Conservation (phyloP, 2,113 vertebrate species). For the Theristicus caerulescens region DNA sequence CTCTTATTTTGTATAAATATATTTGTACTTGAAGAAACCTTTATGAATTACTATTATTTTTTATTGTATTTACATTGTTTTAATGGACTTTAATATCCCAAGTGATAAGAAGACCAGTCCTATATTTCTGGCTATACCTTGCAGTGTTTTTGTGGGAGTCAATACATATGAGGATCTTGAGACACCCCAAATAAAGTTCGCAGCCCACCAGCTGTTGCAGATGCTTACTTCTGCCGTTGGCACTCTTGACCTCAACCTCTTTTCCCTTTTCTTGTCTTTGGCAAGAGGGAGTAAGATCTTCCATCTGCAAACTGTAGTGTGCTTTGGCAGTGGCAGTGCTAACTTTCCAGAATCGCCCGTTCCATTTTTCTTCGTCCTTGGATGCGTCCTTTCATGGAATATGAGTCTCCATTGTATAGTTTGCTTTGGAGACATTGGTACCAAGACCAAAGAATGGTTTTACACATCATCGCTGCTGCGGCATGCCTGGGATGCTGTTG, state of each 20-base stretch:
- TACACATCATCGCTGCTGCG: background rate
- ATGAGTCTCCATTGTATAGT: background rate
- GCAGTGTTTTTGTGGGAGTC: background rate
- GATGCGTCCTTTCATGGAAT: background rate
- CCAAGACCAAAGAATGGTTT: background rate
- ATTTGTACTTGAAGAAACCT: background rate
- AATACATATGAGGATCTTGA: background rate
- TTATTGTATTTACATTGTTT: background rate
- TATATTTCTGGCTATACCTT: background rate
- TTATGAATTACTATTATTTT: background rate
- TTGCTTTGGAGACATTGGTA: background rate
- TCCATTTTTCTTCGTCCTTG: background rate
- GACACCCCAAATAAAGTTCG: background rate
- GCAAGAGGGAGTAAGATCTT: fast-evolving
- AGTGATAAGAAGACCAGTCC: background rate
- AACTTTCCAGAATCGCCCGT: background rate
- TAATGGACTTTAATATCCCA: background rate
- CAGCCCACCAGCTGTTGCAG: background rate
- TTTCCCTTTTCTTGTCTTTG: background rate
- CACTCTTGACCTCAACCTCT: background rate
- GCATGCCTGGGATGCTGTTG: background rate
- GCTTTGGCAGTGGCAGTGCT: background rate
- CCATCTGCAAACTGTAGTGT: background rate
- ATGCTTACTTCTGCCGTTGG: background rate
- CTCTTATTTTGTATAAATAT: background rate